Base-by-base conservation (phyloP, 2,113 vertebrate species). In the Carassius gibelio region DNA sequence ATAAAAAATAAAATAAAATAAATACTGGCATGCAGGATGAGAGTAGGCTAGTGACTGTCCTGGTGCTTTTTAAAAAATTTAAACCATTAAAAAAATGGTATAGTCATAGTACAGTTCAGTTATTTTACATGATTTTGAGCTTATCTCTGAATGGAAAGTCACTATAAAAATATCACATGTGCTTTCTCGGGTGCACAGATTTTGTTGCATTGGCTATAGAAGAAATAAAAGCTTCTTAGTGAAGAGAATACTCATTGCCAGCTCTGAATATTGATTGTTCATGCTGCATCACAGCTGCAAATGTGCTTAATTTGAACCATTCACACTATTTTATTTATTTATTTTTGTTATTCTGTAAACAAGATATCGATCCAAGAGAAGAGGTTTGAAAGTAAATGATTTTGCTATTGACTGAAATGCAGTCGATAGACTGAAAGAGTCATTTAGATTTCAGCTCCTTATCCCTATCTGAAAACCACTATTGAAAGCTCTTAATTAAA, bases 311-410 rank as follows among this genome's bases (percentile, higher is more conserved):
- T 72, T 83, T 74, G 19, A 83, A 72, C 81, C 68, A 74, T 83
- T 82, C 68, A n/a, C n/a, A 11, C 30, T 34, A 10, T 61, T 52
- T 72, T 30, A 30, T 30, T 30, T 30, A 30, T 30, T 30, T 30
- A 30, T 66, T 68, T 57, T 3, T 13, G 3, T 3, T 38, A 2
- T n/a, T 71, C 10, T 68, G 23, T 66, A 64, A 86, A 75, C 80
- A 57, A 86, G 57, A 52, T 21, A 64, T 82, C 5, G 72, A 76
- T 55, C 64, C 59, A 21, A 23, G 23, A 75, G 38, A 34, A 72
- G 80, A 83, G 45, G 52, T 59, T 74, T 83, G 81, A 83, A 82
- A 83, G 68, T 11, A 82, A 82, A 82, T 71, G 48, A 82, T 82
- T 82, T 52, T 69, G 10, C 36, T 82, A 82, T 82, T 71, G 80